Conservation (phyloP, 2,113 vertebrate species). For the Phrynocephalus versicolor region DNA sequence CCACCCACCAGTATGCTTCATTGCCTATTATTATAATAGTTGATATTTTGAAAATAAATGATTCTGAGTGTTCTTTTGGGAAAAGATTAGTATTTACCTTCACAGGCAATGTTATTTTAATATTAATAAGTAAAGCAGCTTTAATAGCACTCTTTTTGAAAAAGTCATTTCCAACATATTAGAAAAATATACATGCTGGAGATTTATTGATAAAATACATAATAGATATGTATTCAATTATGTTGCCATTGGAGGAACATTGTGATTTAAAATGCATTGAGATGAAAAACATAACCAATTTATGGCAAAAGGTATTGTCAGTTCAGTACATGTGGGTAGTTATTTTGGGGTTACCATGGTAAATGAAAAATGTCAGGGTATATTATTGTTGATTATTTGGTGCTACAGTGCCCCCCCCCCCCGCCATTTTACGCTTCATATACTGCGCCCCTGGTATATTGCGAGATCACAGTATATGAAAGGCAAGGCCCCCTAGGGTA, state of each 20-base stretch:
- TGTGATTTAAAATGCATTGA: not conserved
- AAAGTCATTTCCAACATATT: not conserved
- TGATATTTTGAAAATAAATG: constrained; percentile 40
- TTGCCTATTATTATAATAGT: constrained; percentile 18
- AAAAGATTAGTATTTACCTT: not conserved
- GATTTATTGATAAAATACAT: not conserved
- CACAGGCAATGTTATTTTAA: not conserved
- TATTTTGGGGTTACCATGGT: not conserved
- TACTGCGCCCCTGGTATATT: too few relatives aligned
- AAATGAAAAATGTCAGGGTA: not conserved
- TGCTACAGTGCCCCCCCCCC: too few relatives aligned
- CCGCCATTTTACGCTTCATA: too few relatives aligned
- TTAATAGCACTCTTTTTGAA: not conserved
- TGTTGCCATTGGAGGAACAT: not conserved
- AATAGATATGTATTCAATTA: not conserved
- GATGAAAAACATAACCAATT: not conserved
- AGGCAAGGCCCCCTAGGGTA: too few relatives aligned
- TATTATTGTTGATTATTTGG: not conserved
- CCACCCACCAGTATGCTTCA: not conserved
- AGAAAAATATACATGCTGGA: not conserved
- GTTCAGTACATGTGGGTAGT: not conserved
- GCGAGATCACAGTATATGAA: too few relatives aligned
- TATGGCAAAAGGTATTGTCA: not conserved
- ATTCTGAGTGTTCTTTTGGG: not conserved
- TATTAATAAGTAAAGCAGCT: not conserved